phyloP scores from a whole-genome alignment of 2,113 vertebrate genomes.

The Cebidichthys violaceus region DNA sequence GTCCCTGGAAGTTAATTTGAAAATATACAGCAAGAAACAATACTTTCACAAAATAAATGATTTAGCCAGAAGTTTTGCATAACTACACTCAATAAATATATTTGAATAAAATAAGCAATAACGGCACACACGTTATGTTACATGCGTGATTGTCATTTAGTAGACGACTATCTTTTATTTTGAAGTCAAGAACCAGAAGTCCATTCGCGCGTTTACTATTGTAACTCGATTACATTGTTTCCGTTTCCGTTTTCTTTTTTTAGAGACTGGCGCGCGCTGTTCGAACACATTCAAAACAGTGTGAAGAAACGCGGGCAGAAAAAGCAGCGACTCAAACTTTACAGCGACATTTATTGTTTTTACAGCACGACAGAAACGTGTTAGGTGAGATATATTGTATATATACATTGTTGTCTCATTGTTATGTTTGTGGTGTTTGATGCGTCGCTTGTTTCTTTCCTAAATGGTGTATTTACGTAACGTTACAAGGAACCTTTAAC shows the following conservation, averaged over 20 bases:
- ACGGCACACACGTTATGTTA: background rate
- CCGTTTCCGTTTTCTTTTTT: slow-evolving; percentile 59
- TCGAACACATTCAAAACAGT: slow-evolving; percentile 58
- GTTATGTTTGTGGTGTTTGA: background rate
- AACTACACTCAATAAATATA: background rate
- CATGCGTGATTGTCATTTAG: background rate
- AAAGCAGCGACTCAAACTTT: too few relatives aligned
- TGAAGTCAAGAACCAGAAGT: background rate
- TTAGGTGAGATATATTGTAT: slow-evolving; percentile 28
- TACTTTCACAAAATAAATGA: background rate
- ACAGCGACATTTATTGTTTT: background rate
- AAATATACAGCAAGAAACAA: background rate
- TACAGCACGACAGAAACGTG: background rate
- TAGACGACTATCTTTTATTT: slow-evolving; percentile 11
- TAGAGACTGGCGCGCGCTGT: slow-evolving; percentile 53
- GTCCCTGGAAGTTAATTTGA: background rate
- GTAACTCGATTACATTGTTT: background rate
- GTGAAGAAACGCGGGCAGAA: slow-evolving; percentile 56
- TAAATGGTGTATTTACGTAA: background rate
- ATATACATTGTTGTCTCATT: too few relatives aligned
- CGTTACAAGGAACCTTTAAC: background rate
- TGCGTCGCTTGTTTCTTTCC: background rate
- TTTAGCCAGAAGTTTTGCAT: background rate
- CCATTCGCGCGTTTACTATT: background rate
- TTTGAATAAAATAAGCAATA: background rate